Evolutionary conservation across 1,140 invertebrate species (phyloP).

Genomic region (Pachypsylla venusta): DNA sequence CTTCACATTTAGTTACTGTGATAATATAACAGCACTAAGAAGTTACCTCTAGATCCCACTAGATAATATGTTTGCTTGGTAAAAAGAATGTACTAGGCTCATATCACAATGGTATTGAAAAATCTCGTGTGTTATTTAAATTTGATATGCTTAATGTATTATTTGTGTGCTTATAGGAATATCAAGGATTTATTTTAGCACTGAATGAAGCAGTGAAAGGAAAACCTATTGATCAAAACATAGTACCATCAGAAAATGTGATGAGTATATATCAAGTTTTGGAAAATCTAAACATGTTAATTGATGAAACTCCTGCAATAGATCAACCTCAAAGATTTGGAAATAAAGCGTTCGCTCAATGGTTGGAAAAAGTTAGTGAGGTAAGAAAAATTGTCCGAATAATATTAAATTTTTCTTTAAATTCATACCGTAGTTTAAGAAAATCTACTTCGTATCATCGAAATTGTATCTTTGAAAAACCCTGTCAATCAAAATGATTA

Average conservation of each 20-base stretch:
- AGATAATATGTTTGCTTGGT: no score
- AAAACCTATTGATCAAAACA: conserved; percentile 49
- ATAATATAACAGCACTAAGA: no score
- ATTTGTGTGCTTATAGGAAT: conserved; percentile 37
- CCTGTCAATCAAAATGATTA: no score
- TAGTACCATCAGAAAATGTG: conserved; percentile 44
- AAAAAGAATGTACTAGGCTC: no score
- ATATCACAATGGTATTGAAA: no score
- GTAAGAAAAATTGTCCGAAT: conserved; percentile 34
- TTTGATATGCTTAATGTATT: neutral
- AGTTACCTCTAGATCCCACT: no score
- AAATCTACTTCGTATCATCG: no score
- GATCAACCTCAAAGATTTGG: conserved; percentile 94
- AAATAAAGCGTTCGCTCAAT: conserved; percentile 81
- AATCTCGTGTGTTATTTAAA: no score
- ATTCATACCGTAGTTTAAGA: no score
- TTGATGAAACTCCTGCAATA: conserved; percentile 74
- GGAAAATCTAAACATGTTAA: conserved; percentile 52
- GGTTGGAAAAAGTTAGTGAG: conserved; percentile 62
- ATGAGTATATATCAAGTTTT: conserved; percentile 50
- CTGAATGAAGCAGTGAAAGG: conserved; percentile 73
- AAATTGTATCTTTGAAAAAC: no score
- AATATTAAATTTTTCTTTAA: no score
- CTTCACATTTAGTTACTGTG: neutral
- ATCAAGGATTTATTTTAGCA: conserved; percentile 69